Conservation (phyloP, 2,113 vertebrate species). For the Psilopsiagon aymara region DNA sequence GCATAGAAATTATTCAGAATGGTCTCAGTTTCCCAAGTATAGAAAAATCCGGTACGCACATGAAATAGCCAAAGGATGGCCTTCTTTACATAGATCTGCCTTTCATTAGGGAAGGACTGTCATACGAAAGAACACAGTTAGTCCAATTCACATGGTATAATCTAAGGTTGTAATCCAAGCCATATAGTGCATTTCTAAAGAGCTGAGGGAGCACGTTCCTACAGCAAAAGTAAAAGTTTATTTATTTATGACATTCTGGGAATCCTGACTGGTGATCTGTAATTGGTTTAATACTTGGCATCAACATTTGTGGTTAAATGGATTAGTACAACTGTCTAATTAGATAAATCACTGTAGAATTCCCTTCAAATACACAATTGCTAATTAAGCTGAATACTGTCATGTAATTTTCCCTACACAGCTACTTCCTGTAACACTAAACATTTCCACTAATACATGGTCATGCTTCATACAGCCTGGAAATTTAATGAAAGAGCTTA, state of each 20-base stretch:
- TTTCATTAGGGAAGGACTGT: background rate
- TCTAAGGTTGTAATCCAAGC: background rate
- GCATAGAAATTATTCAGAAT: background rate
- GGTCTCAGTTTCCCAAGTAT: background rate
- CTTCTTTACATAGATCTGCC: background rate
- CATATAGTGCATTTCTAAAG: background rate
- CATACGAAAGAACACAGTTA: background rate
- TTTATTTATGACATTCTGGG: background rate
- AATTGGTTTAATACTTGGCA: background rate
- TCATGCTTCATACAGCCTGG: background rate
- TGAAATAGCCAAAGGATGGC: background rate
- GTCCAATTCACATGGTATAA: background rate
- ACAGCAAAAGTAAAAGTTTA: background rate
- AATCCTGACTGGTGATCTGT: background rate
- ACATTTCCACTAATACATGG: background rate
- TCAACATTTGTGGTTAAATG: background rate
- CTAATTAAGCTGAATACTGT: background rate
- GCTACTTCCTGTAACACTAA: background rate
- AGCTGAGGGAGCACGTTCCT: background rate
- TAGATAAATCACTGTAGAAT: background rate
- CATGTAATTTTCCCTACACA: background rate
- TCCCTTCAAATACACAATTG: background rate
- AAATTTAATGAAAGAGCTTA: background rate
- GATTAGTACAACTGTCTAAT: background rate
- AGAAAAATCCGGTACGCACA: background rate